phyloP scores from a whole-genome alignment of 2,888 invertebrate genomes.

The Catocala sponsa region DNA sequence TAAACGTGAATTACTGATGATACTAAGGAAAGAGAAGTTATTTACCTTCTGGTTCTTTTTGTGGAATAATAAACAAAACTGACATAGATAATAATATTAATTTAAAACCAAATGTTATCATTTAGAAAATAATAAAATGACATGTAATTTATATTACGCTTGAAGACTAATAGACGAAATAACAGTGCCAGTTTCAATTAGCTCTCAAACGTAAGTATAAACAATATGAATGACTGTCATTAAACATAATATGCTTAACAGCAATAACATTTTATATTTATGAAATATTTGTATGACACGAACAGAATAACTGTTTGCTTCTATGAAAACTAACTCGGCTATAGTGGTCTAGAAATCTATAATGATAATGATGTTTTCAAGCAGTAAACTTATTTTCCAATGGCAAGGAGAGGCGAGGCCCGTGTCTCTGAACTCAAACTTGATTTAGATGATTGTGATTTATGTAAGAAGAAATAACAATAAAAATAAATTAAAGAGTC shows the following conservation, averaged over 20 bases:
- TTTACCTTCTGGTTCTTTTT: conserved; percentile 1
- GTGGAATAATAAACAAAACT: conserved; percentile 1
- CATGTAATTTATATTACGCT: background rate
- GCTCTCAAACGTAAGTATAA: conserved; percentile 8
- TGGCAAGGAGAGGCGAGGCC: too few species aligned
- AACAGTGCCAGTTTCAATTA: background rate
- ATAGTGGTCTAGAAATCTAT: too few species aligned
- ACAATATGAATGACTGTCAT: background rate
- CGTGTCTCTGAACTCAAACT: background rate
- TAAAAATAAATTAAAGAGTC: background rate
- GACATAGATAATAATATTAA: background rate
- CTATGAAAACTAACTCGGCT: too few species aligned
- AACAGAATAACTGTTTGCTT: background rate
- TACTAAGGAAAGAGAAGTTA: background rate
- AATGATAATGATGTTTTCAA: too few species aligned
- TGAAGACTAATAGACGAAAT: background rate
- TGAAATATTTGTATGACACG: too few species aligned
- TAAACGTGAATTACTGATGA: conserved; percentile 1
- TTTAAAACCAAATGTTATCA: background rate
- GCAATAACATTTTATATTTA: background rate
- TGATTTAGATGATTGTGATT: background rate
- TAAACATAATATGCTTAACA: background rate
- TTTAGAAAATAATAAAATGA: background rate
- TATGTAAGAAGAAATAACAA: background rate
- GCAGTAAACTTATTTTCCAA: too few species aligned